These are phyloP conservation scores for Polymixis lichenea DNA, from an alignment of 2,888 invertebrate species.

Conservation along the genomic window DNA sequence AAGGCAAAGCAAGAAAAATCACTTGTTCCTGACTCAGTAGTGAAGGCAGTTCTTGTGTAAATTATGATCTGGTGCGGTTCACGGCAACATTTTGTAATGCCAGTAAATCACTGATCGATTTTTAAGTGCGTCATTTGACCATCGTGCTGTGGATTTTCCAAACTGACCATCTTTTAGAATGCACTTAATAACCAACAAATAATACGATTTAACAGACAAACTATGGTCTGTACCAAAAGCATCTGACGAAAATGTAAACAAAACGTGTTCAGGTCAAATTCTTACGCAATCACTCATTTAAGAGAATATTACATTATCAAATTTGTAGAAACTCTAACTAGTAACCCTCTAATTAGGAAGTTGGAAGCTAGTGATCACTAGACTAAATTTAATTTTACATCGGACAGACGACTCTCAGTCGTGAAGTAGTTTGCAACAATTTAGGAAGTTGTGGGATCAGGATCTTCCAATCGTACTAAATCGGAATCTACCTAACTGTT, in stretches of 20 bases:
- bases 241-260: not conserved
- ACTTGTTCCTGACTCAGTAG: slow-evolving; percentile 21
- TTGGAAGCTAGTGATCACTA: too few relatives aligned
- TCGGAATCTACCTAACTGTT: too few relatives aligned
- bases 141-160: slow-evolving; percentile 27
- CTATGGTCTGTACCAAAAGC: not conserved
- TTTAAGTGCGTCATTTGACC: slow-evolving; percentile 32
- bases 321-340: too few relatives aligned
- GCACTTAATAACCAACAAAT: not conserved
- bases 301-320: too few relatives aligned
- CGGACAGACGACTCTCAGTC: too few relatives aligned
- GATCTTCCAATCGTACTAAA: too few relatives aligned
- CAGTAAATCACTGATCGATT: not conserved
- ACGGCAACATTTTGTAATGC: slow-evolving; percentile 15
- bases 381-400: too few relatives aligned
- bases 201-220: not conserved
- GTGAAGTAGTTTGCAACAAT: too few relatives aligned
- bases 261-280: not conserved
- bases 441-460: too few relatives aligned
- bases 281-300: not conserved
- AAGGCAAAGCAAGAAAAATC: not conserved
- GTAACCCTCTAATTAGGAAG: too few relatives aligned
- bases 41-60: slow-evolving; percentile 11
- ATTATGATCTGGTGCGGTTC: slow-evolving; percentile 26
- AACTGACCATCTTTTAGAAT: not conserved